These are phyloP conservation scores for Narcine bancroftii DNA, from an alignment of 2,113 vertebrate species.

Conservation along the genomic window DNA sequence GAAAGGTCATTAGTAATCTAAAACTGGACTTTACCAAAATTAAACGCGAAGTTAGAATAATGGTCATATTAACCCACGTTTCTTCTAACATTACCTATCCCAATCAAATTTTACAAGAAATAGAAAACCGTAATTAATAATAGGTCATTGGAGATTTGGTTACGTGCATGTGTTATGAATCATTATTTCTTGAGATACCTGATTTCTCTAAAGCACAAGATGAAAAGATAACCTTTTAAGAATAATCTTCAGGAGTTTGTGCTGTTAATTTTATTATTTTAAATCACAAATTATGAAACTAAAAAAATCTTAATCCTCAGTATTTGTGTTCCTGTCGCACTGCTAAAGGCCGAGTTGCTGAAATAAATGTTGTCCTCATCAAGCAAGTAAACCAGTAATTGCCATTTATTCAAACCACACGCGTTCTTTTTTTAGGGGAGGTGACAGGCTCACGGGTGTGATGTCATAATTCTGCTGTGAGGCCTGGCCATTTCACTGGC, in stretches of 20 bases:
- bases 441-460: too few species aligned
- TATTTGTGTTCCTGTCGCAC: too few species aligned
- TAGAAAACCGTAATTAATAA: neutral
- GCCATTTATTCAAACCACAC: too few species aligned
- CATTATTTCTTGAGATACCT: neutral
- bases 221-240: neutral
- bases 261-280: neutral
- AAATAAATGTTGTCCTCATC: too few species aligned
- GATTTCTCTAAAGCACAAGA: neutral
- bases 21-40: neutral
- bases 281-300: neutral
- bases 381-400: too few species aligned
- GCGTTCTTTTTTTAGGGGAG: too few species aligned
- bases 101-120: neutral
- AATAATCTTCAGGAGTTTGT: neutral
- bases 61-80: neutral
- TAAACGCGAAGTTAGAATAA: too few species aligned
- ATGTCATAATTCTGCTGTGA: too few species aligned
- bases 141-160: neutral
- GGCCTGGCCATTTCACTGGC: too few species aligned
- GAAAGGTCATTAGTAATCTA: conserved; percentile 15
- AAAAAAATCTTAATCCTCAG: neutral
- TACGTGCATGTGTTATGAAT: neutral
- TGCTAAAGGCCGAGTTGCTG: too few species aligned
- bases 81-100: neutral